Percentiles rank a stretch among this genome's conserved stretches.
These are phyloP conservation scores for Pocota personata DNA, from an alignment of 2,888 invertebrate genomes.

Conservation along the genomic window DNA sequence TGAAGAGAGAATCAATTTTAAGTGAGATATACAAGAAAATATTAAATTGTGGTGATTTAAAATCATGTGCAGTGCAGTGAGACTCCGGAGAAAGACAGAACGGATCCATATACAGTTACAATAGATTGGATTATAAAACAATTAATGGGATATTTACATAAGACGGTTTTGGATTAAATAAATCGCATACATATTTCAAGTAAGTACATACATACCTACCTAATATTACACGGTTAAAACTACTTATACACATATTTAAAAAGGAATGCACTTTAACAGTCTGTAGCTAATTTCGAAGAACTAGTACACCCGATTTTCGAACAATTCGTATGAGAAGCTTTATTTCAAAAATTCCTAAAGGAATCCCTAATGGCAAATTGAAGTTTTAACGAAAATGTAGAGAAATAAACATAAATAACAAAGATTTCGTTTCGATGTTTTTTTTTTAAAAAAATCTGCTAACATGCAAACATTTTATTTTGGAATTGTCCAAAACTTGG, in stretches of 20 bases:
- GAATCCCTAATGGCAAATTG: too few species aligned
- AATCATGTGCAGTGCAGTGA: slow-evolving; percentile 31
- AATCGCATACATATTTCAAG: background rate
- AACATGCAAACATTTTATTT: background rate
- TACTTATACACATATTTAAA: too few species aligned
- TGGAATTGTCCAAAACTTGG: too few species aligned
- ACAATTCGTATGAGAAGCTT: too few species aligned
- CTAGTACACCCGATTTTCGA: too few species aligned
- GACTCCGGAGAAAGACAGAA: slow-evolving; percentile 21
- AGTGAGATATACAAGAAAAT: slow-evolving; percentile 10
- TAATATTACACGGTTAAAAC: background rate
- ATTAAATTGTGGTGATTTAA: slow-evolving; percentile 14
- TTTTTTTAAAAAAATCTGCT: too few species aligned
- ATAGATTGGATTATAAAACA: slow-evolving; percentile 51
- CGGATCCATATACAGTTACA: slow-evolving; percentile 16
- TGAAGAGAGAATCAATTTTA: background rate
- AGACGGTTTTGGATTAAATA: slow-evolving; percentile 39
- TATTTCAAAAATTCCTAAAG: too few species aligned
- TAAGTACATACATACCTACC: slow-evolving; percentile 17
- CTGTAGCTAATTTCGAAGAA: too few species aligned
- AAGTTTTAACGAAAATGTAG: too few species aligned
- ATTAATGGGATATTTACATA: slow-evolving; percentile 21
- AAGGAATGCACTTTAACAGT: too few species aligned
- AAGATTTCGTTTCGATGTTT: too few species aligned
- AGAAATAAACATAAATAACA: too few species aligned